phyloP scores from a whole-genome alignment of 1,140 invertebrate species.

The Yoshiicerus persimilis region DNA sequence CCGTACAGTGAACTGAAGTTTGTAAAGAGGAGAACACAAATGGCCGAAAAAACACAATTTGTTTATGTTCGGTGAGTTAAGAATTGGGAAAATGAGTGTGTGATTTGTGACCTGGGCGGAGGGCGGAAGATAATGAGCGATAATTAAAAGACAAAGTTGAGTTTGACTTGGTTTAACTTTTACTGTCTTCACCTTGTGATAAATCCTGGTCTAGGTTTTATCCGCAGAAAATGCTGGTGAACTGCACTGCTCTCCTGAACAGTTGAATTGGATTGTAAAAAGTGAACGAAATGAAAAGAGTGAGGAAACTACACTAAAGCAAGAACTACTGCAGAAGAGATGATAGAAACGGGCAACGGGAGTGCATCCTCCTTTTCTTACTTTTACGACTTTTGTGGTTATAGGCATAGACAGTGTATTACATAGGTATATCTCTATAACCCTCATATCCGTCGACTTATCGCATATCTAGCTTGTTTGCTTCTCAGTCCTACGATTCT shows the following conservation, averaged over 20 bases:
- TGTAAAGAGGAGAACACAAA: neutral
- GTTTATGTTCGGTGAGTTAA: neutral
- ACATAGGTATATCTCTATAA: no score
- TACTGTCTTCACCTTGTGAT: neutral
- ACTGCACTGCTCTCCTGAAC: neutral
- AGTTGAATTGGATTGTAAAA: neutral
- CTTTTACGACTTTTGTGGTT: neutral
- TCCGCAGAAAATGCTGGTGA: no score
- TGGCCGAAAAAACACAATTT: neutral
- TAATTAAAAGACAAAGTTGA: neutral
- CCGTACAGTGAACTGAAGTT: no score
- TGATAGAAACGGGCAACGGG: conserved; percentile 9
- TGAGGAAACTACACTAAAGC: neutral
- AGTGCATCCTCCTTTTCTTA: conserved; percentile 2
- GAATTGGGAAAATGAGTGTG: neutral
- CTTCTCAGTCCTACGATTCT: no score
- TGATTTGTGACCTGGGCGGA: neutral
- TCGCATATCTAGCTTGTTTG: no score
- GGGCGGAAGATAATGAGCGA: neutral
- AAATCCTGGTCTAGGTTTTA: no score
- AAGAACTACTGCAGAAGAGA: conserved; percentile 6
- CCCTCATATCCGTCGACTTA: neutral
- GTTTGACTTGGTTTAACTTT: neutral
- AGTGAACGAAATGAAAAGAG: neutral
- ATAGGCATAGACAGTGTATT: neutral